Percentiles rank a stretch among this genome's conserved stretches.
These are phyloP conservation scores for Aethes cnicana DNA, from an alignment of 2,888 invertebrate species.

Conservation along the genomic window DNA sequence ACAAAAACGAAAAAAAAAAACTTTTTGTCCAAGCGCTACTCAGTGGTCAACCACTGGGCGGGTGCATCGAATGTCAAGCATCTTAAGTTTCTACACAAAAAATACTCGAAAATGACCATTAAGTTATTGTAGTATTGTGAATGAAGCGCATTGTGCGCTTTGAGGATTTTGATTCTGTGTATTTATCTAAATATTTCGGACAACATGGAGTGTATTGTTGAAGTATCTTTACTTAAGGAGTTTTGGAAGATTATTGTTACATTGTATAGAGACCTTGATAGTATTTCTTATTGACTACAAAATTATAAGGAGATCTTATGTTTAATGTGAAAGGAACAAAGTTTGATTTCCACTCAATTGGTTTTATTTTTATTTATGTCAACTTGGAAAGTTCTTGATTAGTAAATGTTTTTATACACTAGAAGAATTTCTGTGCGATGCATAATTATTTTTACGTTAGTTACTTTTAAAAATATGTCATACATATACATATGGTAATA, in stretches of 20 bases:
- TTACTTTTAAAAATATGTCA: too few relatives aligned
- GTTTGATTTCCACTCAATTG: too few relatives aligned
- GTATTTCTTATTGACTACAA: too few relatives aligned
- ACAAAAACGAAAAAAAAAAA: constrained; percentile 46
- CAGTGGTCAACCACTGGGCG: constrained; percentile 55
- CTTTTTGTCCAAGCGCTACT: constrained; percentile 42
- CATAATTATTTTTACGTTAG: too few relatives aligned
- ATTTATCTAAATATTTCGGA: constrained; percentile 13
- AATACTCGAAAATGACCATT: constrained; percentile 49
- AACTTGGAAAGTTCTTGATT: too few relatives aligned
- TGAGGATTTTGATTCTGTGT: constrained; percentile 2
- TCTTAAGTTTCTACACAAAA: constrained; percentile 46
- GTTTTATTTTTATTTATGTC: too few relatives aligned
- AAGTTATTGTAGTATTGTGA: constrained; percentile 29
- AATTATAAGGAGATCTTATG: too few relatives aligned
- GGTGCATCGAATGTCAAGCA: constrained; percentile 47
- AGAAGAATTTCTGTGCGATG: too few relatives aligned
- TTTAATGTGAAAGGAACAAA: too few relatives aligned
- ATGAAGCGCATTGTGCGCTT: constrained; percentile 26
- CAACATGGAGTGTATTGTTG: background rate
- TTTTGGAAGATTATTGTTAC: background rate
- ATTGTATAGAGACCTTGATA: background rate
- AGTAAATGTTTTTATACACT: too few relatives aligned
- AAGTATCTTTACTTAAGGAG: too few relatives aligned
- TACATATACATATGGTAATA: too few relatives aligned